Base-by-base conservation (phyloP, 2,797 vertebrate genomes). In the Chanos chanos region DNA sequence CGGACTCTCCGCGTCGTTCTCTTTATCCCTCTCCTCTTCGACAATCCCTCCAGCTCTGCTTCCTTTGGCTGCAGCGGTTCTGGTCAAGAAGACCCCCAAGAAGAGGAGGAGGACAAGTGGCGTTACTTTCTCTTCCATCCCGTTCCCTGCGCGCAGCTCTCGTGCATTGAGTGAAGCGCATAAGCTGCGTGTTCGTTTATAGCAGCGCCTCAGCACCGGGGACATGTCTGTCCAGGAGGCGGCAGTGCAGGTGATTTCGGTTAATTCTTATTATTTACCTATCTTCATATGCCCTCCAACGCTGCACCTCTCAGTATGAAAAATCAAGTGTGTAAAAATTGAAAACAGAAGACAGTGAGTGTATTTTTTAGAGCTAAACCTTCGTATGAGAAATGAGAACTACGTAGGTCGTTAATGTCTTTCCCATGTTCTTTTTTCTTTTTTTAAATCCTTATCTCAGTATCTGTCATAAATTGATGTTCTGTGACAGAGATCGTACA, bases 211-310 rank as follows among this genome's bases (percentile, higher is more conserved):
- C 57, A 55, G 76, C 78, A 53, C 65, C 80, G 77, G 66, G 80
- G 78, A 77, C 82, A 69, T 70, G 81, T 86, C 74, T 81, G 86
- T 86, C 87, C 89, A 89, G 86, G 87, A 90, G 89, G 87, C 87
- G 89, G 89, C 89, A 88, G 87, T 83, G 87, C 89, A 87, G 87
- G 86, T 89, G 86, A 78, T 74, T 64, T 24, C 44, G 68, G 72
- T 72, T 57, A 68, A 64, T 77, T 74, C 64, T 53, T 65, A 49
- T 50, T 49, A 43, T 62, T 70, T 74, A 36, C 1, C 15, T 21
- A 18, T n/a, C 28, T 30, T 28, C 2, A 30, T 28, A 30, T 30
- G 28, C 30, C 30, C 28, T n/a, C n/a, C n/a, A n/a, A n/a, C n/a
- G n/a, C n/a, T n/a, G n/a, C n/a, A n/a, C n/a, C n/a, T n/a, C n/a